Base-by-base conservation (phyloP, 2,797 vertebrate genomes). In the Danio tinwini region DNA sequence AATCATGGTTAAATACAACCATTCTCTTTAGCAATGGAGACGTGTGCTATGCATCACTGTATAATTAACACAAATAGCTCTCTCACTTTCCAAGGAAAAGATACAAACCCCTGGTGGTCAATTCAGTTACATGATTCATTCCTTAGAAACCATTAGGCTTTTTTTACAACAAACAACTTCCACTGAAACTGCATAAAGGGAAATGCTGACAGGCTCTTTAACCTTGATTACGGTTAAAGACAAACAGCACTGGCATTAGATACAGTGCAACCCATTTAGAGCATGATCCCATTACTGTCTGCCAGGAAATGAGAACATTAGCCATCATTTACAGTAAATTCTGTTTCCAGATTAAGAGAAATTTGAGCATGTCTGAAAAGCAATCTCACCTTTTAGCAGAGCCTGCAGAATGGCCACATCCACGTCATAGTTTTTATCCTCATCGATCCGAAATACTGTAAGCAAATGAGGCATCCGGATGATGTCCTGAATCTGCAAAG, bases 331-430 rank as follows among this genome's bases (percentile, higher is more conserved):
- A 29, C 29, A 1, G 29, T 29, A 29, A 29, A 21, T 39, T 39
- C 6, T 13, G 12, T 52, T 50, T 50, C 11, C 14, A 58, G 53
- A 4, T 0, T 12, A 61, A 44, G 49, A 47, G 70, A 29, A 6
- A 5, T 5, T 16, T 7, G 29, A 55, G 5, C 12, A n/a, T 10
- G 12, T 40, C 37, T 45, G 7, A 45, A 29, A 58, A 3, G 1
- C 19, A 49, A 53, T 61, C 5, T 0, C 45, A 98, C 98, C 97
- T 95, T 99, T 99, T 37, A 99, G 91, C 39, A 99, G 90, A 0
- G 97, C 97, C 82, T 97, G 95, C 16, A 99, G 94, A 86, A 99
- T 98, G 62, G 98, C 96, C 78, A 99, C 93, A 7, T 99, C 98
- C 88, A 99, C 88, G 0, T 98, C 96, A 29, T 93, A 91, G n/a